phyloP scores from a whole-genome alignment of 2,797 vertebrate genomes.

The Takifugu rubripes region DNA sequence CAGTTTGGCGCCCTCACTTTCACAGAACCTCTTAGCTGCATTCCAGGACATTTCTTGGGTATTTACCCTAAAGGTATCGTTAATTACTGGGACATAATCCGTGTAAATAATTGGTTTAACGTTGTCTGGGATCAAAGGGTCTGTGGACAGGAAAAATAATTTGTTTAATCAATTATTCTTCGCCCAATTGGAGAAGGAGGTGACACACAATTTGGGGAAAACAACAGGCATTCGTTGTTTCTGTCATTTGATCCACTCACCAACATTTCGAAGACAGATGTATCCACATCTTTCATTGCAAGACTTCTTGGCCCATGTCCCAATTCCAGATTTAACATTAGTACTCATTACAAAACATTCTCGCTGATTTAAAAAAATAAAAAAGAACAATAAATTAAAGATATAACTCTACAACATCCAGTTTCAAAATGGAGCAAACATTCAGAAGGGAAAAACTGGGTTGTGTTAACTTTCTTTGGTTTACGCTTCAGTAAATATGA shows the following conservation, averaged over 20 bases:
- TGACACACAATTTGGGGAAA: no score
- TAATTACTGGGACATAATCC: slow-evolving; percentile 62
- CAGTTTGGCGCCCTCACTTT: slow-evolving; percentile 57
- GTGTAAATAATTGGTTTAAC: slow-evolving; percentile 40
- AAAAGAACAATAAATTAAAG: no score
- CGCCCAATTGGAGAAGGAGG: neutral
- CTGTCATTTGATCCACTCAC: slow-evolving; percentile 29
- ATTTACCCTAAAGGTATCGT: slow-evolving; percentile 73
- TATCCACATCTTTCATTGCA: slow-evolving; percentile 54
- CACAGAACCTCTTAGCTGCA: slow-evolving; percentile 71
- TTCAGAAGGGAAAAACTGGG: no score
- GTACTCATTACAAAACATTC: slow-evolving; percentile 34
- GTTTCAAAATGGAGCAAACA: neutral
- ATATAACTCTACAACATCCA: no score
- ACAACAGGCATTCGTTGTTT: no score
- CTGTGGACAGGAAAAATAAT: slow-evolving; percentile 12
- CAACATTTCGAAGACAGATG: slow-evolving; percentile 48
- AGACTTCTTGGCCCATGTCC: slow-evolving; percentile 35
- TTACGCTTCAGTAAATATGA: no score
- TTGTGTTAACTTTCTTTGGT: no score
- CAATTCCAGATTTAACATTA: neutral
- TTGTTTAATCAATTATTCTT: neutral
- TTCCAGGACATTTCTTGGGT: slow-evolving; percentile 76
- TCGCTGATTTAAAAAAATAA: neutral
- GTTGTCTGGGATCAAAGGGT: neutral